Conservation (phyloP, 2,113 vertebrate genomes). For the Ptyas mucosa region DNA sequence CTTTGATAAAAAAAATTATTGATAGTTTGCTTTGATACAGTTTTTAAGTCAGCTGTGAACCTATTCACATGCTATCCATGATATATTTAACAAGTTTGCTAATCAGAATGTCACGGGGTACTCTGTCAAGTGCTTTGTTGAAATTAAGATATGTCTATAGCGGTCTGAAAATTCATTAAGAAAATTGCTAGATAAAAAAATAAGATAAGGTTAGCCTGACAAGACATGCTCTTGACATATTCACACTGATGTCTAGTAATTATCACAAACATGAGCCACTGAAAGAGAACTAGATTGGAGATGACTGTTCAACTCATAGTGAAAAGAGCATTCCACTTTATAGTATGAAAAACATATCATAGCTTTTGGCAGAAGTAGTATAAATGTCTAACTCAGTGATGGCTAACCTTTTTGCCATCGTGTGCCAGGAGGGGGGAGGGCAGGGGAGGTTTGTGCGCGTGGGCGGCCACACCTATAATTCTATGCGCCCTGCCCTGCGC, state of each 20-base stretch:
- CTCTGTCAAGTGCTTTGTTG: neutral
- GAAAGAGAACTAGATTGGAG: neutral
- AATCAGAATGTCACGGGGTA: neutral
- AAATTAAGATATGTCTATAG: neutral
- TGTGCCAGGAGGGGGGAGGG: no score
- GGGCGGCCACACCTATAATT: no score
- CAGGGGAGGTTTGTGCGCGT: no score
- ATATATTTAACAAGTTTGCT: neutral
- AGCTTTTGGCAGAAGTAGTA: neutral
- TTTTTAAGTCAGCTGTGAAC: neutral
- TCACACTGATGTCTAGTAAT: neutral
- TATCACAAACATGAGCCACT: neutral
- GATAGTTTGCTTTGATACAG: neutral
- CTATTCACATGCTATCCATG: neutral
- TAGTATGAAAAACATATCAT: neutral
- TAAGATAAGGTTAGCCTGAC: neutral
- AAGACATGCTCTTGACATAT: neutral
- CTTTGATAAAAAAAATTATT: neutral
- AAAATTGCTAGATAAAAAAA: neutral
- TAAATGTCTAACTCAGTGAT: neutral
- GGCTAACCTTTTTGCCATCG: no score
- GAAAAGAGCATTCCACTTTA: neutral
- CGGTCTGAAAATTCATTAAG: neutral
- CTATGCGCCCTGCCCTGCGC: no score
- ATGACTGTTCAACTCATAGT: neutral